Base-by-base conservation (phyloP, 2,888 invertebrate species). In the Himalopsyche kuldschensis region DNA sequence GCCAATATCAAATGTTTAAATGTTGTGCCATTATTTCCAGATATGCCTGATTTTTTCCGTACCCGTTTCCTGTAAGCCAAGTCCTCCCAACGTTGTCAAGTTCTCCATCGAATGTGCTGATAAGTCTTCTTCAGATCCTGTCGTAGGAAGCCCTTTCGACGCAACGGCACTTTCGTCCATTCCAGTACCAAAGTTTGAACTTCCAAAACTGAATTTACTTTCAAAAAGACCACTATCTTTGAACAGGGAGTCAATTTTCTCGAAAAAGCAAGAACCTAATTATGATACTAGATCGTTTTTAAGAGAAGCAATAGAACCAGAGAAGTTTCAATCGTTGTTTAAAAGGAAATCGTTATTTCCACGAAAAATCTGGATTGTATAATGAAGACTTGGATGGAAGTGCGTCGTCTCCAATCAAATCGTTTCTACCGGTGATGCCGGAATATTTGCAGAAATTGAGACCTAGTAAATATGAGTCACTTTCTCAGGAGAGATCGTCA, bases 41-140 rank as follows among this genome's bases (percentile, higher is more conserved):
- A 55, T 20, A 20, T 55, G 20, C 24, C 20, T 55, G 24, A 55
- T 55, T 20, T 55, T n/a, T 20, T 20, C 20, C 6, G 1, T 20
- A 24, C 55, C 55, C 3, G 55, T 20, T 5, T 20, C 55, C 55
- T 4, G 55, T 20, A 48, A 79, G 2, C 79, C 78, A 24, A 46
- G 8, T n/a, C 4, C 48, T 11, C 31, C 81, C 4, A 32, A 82
- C 15, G 78, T 47, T 8, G 32, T 84, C 4, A 81, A 84, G n/a
- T 84, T 84, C 63, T 82, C 79, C 31, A 55, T 84, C 3, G 84
- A 84, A 41, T 84, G 84, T 20, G 77, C 55, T 10, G 35, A 69
- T 8, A 78, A 55, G 20, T n/a, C 27, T 17, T 41, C 41, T 15
- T 30, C 20, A 27, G 82, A 78, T 15, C 35, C 31, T n/a, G 30